A percentile compares a stretch with the other conserved stretches of the same genome.
Conservation (phyloP, 2,888 invertebrate species). For the Philaethria dido region DNA sequence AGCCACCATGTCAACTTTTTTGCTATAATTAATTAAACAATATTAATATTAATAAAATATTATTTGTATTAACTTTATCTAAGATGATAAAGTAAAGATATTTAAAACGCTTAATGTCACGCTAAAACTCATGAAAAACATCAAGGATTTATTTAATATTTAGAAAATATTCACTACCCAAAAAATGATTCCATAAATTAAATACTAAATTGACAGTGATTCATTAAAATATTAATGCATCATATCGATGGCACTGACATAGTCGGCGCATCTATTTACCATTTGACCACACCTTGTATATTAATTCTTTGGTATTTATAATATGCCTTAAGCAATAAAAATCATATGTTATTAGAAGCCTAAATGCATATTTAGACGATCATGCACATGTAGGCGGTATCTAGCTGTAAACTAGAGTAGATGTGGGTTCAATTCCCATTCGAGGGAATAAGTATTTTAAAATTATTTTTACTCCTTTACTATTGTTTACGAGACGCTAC, state of each 20-base stretch:
- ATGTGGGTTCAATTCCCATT: too few species aligned
- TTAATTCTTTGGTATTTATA: constrained; percentile 24
- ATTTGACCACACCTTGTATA: constrained; percentile 29
- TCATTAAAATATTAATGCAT: constrained; percentile 1
- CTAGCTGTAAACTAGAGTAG: too few species aligned
- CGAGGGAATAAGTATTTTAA: too few species aligned
- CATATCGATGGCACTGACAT: constrained; percentile 8
- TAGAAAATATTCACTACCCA: neutral
- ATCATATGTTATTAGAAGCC: neutral
- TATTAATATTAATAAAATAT: neutral
- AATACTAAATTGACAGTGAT: neutral
- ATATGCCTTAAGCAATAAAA: neutral
- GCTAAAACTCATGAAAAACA: neutral
- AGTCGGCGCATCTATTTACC: constrained; percentile 10
- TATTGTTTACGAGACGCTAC: too few species aligned
- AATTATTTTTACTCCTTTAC: too few species aligned
- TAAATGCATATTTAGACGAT: neutral
- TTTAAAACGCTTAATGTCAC: neutral
- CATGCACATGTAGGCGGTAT: too few species aligned
- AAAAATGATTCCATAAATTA: constrained; percentile 2
- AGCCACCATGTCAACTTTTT: neutral
- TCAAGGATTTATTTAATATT: neutral
- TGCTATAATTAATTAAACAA: neutral
- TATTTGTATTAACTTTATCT: neutral
- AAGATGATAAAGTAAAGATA: neutral